Evolutionary conservation across 2,797 vertebrate genomes (phyloP), one percentile per base, ranked within the genome.

Genomic region (Octomys mimax): DNA sequence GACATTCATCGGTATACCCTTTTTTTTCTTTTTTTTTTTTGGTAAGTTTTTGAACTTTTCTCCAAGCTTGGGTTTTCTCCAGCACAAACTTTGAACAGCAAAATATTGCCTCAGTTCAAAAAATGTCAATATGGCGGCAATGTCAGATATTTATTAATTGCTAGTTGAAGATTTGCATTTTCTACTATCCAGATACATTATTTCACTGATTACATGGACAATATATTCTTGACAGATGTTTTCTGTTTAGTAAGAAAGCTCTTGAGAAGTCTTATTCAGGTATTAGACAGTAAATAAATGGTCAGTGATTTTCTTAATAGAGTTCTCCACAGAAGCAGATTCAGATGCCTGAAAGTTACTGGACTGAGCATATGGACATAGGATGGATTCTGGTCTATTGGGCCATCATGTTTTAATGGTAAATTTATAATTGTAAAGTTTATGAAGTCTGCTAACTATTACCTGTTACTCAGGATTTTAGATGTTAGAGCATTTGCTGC

Each of bases 341-440:
- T 92, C 28, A 71, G 33, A 70, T 93, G 70, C 75, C 49, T 46
- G 89, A 94, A 94, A 89, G 1, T 91, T 96, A 91, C 16, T 89
- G 68, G 54, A 64, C 57, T 80, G 14, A 79, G 10, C 21, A 24
- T 57, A 28, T 78, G 22, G 24, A 54, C 33, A 46, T 70, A 33
- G 68, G 26, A 2, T 77, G 14, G 33, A 87, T 39, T 96, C 57
- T 89, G 12, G 5, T 77, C 42, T 90, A 88, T 36, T 91, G 64
- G 62, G 28, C 28, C 39, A 90, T 91, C 61, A 77, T 92, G 57
- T 75, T 95, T 87, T 77, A 91, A 95, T 31, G 49, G 73, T 52
- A 93, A 95, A 89, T 83, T 95, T 89, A 87, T 26, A 92, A 16
- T 24, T 89, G 61, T 62, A 59, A 96, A 94, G 16, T 84, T 91